A percentile compares a stretch with the other conserved stretches of the same genome.
Evolutionary conservation across 2,113 vertebrate genomes (phyloP).

Genomic region (Anguilla rostrata): DNA sequence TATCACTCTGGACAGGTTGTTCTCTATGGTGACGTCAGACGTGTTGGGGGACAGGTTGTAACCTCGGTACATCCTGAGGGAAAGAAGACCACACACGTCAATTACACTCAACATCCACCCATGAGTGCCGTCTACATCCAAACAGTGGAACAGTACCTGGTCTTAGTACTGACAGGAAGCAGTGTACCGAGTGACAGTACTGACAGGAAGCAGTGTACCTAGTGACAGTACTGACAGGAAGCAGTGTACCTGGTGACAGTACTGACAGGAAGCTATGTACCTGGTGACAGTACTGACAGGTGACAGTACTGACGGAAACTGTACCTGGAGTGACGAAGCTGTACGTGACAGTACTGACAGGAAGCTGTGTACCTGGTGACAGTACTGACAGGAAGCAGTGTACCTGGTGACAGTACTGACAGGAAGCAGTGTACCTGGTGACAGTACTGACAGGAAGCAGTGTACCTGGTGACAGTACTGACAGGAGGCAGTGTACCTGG

Average conservation of each 20-base stretch:
- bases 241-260: slow-evolving; percentile 86
- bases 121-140: not conserved
- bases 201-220: not conserved
- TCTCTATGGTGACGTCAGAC: slow-evolving; percentile 88
- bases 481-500: slow-evolving; percentile 71
- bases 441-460: not conserved
- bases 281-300: not conserved
- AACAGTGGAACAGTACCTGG: slow-evolving; percentile 17
- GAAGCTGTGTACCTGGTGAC: not conserved
- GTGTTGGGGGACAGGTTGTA: slow-evolving; percentile 79
- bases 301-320: too few relatives aligned
- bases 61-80: slow-evolving; percentile 86
- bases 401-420: slow-evolving; percentile 68
- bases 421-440: slow-evolving; percentile 9
- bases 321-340: too few relatives aligned
- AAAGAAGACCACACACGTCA: not conserved
- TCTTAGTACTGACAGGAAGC: not conserved
- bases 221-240: not conserved
- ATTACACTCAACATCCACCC: not conserved
- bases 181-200: slow-evolving; percentile 77
- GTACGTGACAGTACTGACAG: not conserved
- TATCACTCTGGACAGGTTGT: slow-evolving; percentile 90
- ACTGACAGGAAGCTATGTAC: slow-evolving; percentile 39
- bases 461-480: not conserved
- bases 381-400: not conserved